Evolutionary conservation across 2,113 vertebrate species (phyloP), one percentile per base, ranked within the genome.

Genomic region (Silurus asotus): DNA sequence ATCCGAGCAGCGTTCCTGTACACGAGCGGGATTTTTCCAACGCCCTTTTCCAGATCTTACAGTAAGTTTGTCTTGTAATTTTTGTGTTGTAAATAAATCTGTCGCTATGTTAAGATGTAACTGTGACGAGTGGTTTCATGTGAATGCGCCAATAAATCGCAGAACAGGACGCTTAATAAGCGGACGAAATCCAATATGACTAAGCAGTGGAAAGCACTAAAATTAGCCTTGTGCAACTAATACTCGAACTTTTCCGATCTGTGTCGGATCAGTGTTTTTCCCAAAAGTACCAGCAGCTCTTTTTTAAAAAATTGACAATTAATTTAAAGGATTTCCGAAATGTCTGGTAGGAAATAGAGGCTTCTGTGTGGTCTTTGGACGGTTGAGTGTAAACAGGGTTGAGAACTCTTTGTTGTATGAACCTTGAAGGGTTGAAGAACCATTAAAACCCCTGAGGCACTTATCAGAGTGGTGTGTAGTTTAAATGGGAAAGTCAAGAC

Each of bases 221-320:
- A 75, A 53, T 82, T 65, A 82, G 81, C 62, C 67, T 19, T 28
- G 49, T 67, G 81, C 62, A 82, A 82, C 81, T n/a, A 82, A 82
- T 53, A 65, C 48, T 15, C 20, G 1, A 25, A 67, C 20, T 28
- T 82, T 82, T 49, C 81, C 81, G 81, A 65, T 55, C 62, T 82
- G 62, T 5, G 11, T 19, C 37, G 61, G 55, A 75, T 28, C 56
- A 77, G 64, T 19, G 37, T 11, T 23, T 53, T 84, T 76, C 83
- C 83, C 83, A 49, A 84, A 84, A 76, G 70, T 45, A 53, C 20
- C 75, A 17, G 53, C 75, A 77, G 51, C 49, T 76, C 28, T 23
- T 56, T 56, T 13, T 28, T 56, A 14, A 17, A 56, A 15, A 56
- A 56, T 70, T 14, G 6, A 45, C 28, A 8, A 14, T 8, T 14